Conservation (phyloP, 2,888 invertebrate genomes). For the Drosophila helvetica region DNA sequence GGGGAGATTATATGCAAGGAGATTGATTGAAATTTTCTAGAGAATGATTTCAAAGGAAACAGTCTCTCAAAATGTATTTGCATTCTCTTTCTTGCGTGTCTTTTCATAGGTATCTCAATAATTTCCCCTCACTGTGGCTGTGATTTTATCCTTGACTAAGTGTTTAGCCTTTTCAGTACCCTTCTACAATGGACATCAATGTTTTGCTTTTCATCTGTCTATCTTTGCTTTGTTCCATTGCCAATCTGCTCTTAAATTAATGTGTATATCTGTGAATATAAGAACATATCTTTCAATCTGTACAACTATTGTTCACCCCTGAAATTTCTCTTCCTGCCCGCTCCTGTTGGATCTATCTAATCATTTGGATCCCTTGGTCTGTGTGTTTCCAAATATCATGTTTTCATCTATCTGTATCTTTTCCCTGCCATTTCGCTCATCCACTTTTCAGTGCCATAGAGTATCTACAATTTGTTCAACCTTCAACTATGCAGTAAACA, state of each 20-base stretch:
- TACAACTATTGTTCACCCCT: no score
- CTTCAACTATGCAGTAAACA: not conserved
- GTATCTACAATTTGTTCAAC: conserved; percentile 3
- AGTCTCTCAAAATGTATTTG: not conserved
- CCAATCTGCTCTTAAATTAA: no score
- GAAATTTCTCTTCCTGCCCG: no score
- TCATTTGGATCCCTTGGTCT: no score
- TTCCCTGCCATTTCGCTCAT: not conserved
- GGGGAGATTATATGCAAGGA: not conserved
- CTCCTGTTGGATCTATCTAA: no score
- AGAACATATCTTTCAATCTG: no score
- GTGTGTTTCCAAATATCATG: no score
- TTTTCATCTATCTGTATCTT: not conserved
- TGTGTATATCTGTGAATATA: no score
- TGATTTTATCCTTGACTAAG: not conserved
- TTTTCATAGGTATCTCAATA: not conserved
- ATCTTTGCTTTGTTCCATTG: not conserved
- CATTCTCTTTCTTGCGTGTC: not conserved
- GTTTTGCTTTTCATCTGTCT: no score
- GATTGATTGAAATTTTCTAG: not conserved
- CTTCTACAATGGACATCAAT: not conserved
- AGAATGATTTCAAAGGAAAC: not conserved
- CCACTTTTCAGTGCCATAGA: not conserved
- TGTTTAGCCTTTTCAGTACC: no score
- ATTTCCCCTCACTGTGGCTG: not conserved